Base-by-base conservation (phyloP, 2,797 vertebrate genomes). In the Vespertilio murinus region DNA sequence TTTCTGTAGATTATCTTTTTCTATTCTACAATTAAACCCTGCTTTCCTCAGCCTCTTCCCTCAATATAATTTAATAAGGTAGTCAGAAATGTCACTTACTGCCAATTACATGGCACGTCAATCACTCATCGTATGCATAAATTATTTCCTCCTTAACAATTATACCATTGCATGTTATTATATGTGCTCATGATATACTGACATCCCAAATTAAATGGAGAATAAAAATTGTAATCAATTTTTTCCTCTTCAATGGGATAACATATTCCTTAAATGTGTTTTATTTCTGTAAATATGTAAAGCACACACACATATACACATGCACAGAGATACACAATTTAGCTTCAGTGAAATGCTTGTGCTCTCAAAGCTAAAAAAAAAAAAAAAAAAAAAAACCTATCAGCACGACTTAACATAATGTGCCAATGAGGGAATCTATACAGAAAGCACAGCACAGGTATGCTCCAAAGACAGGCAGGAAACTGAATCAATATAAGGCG, bases 351-450 rank as follows among this genome's bases (percentile, higher is more conserved):
- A 96, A 88, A 91, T 92, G 73, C 52, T 69, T 93, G 92, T 79
- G 90, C 77, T 97, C 91, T 96, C 77, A 90, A 97, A 90, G 70
- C 56, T 93, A 93, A 97, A 98, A 47, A 47, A 47, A 96, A 98
- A 42, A 42, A 8, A 42, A 42, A 97, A 98, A 77, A 96, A 42
- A 42, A 97, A 98, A 77, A 96, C 52, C 89, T 96, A 95, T 73
- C 22, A 83, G 42, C 33, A 52, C 74, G 3, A 45, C 33, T 92
- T 42, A 52, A 1, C 18, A 5, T 88, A 47, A 70, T 80, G 17
- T 81, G 8, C 6, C 45, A 42, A 40, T 33, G 4, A 78, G 22
- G 25, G 20, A 90, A 77, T 75, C 42, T 92, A 11, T 52, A 61
- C 30, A 92, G 12, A 92, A 96, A 96, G 49, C 33, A 35, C 52